Conservation (phyloP, 2,888 invertebrate species). For the Lasioglossum malachurum region DNA sequence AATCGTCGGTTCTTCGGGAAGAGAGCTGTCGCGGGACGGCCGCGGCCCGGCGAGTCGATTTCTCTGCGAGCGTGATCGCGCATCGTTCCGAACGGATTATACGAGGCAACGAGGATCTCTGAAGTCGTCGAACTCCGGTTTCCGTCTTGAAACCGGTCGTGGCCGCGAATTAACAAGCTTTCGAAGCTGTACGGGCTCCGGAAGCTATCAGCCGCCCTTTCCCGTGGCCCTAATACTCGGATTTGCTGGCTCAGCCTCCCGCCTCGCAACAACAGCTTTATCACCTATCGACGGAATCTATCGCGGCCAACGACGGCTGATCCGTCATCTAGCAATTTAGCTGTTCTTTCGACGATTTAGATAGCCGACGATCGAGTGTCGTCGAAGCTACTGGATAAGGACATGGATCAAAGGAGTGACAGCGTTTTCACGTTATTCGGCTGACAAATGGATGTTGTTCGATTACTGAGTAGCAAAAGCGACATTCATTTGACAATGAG, state of each 20-base stretch:
- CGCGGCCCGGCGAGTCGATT: background rate
- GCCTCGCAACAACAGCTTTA: background rate
- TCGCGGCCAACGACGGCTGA: background rate
- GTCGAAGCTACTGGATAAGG: background rate
- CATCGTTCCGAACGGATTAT: constrained; percentile 26
- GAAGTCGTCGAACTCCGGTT: constrained; percentile 26
- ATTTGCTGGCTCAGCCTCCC: background rate
- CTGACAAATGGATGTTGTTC: background rate
- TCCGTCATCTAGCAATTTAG: background rate
- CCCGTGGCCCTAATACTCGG: background rate
- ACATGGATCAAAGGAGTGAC: background rate
- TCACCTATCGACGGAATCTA: background rate
- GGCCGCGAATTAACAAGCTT: constrained; percentile 5
- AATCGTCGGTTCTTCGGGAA: background rate
- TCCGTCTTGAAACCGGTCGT: background rate
- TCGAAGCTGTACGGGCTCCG: constrained; percentile 10
- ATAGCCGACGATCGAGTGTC: background rate
- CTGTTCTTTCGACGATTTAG: constrained; percentile 16
- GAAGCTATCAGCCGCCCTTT: background rate
- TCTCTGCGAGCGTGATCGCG: background rate
- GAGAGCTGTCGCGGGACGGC: background rate
- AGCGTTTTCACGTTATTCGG: background rate
- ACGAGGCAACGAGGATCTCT: constrained; percentile 5
- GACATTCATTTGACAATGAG: background rate
- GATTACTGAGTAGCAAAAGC: background rate